Conservation (phyloP, 2,888 invertebrate species). For the Chydorus sphaericus region DNA sequence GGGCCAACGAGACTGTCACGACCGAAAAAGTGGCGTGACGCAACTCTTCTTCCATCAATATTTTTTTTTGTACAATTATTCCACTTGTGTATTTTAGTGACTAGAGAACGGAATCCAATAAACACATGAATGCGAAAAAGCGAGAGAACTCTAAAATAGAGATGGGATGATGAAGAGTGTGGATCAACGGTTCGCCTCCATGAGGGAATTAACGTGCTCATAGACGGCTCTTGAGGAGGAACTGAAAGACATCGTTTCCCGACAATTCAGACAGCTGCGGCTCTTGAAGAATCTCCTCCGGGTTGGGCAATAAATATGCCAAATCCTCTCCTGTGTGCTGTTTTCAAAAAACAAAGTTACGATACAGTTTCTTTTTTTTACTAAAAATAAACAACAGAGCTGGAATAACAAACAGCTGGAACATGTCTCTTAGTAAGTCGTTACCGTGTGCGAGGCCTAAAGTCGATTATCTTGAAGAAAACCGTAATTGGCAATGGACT, state of each 20-base stretch:
- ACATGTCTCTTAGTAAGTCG: no score
- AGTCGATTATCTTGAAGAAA: conserved; percentile 64
- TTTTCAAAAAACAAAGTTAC: no score
- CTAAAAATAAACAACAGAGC: no score
- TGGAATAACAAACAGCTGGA: no score
- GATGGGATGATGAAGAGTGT: not conserved
- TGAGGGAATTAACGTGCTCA: conserved; percentile 38
- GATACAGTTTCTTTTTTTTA: no score
- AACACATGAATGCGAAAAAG: not conserved
- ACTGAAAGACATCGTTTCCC: conserved; percentile 53
- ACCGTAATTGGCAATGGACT: conserved; percentile 50
- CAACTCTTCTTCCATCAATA: no score
- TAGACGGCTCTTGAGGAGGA: conserved; percentile 63
- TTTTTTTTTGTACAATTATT: no score
- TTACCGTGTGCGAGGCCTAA: no score
- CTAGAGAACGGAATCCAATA: no score
- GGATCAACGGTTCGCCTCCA: not conserved
- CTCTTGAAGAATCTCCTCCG: conserved; percentile 51
- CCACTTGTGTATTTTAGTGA: no score
- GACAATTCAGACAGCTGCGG: conserved; percentile 49
- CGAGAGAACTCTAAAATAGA: not conserved
- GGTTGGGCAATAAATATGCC: conserved; percentile 50
- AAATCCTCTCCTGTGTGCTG: conserved; percentile 51
- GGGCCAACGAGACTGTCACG: no score
- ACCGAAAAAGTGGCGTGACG: no score